A percentile compares a stretch with the other conserved stretches of the same genome.
Evolutionary conservation across 1,140 invertebrate species (phyloP).

Genomic region (Atta texana): DNA sequence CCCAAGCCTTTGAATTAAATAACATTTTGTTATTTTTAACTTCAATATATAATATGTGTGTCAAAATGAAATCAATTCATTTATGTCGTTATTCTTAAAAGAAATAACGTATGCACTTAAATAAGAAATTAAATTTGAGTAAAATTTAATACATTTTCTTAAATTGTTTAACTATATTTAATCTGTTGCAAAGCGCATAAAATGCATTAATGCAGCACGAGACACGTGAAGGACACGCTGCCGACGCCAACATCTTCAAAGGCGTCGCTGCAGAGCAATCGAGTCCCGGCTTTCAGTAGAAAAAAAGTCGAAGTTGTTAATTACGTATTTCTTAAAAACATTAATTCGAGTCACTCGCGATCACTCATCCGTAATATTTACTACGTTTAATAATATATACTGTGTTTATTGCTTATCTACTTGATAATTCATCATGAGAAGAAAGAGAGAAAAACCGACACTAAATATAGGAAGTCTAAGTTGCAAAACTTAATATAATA

Average conservation of each 20-base stretch:
- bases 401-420: neutral
- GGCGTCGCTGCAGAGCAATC: constrained; percentile 88
- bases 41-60: too few relatives aligned
- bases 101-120: too few relatives aligned
- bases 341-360: neutral
- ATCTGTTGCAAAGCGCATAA: constrained; percentile 92
- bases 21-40: too few relatives aligned
- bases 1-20: too few relatives aligned
- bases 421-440: neutral
- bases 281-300: constrained; percentile 84
- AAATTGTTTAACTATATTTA: neutral
- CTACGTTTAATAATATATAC: neutral
- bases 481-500: neutral
- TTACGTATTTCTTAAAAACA: neutral
- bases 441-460: neutral
- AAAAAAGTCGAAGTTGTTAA: neutral
- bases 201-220: constrained; percentile 96
- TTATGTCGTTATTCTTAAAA: too few relatives aligned
- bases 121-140: too few relatives aligned
- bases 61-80: too few relatives aligned
- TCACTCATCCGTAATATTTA: neutral
- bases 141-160: too few relatives aligned
- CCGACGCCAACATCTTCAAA: constrained; percentile 84
- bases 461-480: neutral
- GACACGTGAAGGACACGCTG: constrained; percentile 89